phyloP scores from a whole-genome alignment of 2,797 vertebrate genomes.

The Cirrhinus molitorella region DNA sequence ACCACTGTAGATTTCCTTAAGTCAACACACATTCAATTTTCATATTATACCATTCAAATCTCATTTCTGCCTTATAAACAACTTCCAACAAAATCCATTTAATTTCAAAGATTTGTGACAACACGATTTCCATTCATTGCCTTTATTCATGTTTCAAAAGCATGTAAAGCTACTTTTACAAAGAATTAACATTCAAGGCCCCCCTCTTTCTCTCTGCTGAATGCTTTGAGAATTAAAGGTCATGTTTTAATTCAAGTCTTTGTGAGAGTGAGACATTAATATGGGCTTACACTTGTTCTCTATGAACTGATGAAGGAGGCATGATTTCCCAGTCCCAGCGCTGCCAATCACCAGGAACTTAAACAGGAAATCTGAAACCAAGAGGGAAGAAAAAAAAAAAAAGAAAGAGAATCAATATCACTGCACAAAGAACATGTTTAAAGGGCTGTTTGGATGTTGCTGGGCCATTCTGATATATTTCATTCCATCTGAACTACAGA shows the following conservation, averaged over 20 bases:
- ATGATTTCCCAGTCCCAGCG: constrained; percentile 93
- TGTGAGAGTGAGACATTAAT: constrained; percentile 28
- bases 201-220: constrained; percentile 2
- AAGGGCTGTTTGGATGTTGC: not conserved
- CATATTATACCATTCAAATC: not conserved
- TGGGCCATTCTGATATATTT: not conserved
- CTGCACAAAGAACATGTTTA: not conserved
- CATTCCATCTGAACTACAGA: not conserved
- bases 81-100: too few relatives aligned
- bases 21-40: too few relatives aligned
- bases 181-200: constrained; percentile 33
- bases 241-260: constrained; percentile 43
- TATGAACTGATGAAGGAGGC: constrained; percentile 95
- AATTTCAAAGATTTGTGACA: not conserved
- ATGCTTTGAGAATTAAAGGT: constrained; percentile 35
- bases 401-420: constrained; percentile 23
- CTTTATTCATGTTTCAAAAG: constrained; percentile 26
- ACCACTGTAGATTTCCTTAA: too few relatives aligned
- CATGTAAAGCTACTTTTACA: constrained; percentile 24
- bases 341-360: constrained; percentile 97
- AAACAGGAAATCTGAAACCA: constrained; percentile 91
- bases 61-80: not conserved
- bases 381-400: constrained; percentile 21
- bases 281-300: constrained; percentile 91
- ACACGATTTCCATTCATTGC: not conserved